Percentiles rank a stretch among this genome's conserved stretches.
Evolutionary conservation across 2,797 vertebrate genomes (phyloP).

Genomic region (Caiman crocodilus): DNA sequence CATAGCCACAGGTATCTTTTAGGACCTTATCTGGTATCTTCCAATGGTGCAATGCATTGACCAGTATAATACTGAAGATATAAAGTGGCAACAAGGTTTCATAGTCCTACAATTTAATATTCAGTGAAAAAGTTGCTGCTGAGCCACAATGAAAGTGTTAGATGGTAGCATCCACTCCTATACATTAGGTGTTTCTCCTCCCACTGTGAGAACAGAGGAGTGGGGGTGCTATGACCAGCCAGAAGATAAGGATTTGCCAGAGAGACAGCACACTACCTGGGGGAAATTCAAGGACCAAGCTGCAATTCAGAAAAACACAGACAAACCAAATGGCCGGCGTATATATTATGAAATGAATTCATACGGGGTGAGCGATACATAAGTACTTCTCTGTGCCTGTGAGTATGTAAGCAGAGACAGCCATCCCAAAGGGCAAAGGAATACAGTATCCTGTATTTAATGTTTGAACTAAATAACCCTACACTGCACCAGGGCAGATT

Average conservation of each 20-base stretch:
- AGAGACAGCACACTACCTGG: accelerated
- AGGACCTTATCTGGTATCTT: neutral
- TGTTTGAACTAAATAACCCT: neutral
- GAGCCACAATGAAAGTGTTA: neutral
- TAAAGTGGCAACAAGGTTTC: too few relatives aligned
- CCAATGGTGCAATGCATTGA: neutral
- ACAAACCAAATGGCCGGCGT: neutral
- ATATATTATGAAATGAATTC: neutral
- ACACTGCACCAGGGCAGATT: neutral
- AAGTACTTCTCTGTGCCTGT: neutral
- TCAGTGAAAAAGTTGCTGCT: neutral
- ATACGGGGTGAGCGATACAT: too few relatives aligned
- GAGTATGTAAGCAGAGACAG: neutral
- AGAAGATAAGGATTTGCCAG: neutral
- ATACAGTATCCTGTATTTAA: neutral
- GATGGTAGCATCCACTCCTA: neutral
- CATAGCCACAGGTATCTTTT: neutral
- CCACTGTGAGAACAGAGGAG: accelerated
- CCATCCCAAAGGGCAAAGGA: neutral
- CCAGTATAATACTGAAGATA: too few relatives aligned
- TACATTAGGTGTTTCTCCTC: neutral
- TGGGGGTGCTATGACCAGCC: accelerated
- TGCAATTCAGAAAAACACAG: accelerated
- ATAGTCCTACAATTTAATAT: neutral
- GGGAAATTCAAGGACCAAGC: neutral